phyloP scores from a whole-genome alignment of 1,140 invertebrate species.

The Lerema accius region DNA sequence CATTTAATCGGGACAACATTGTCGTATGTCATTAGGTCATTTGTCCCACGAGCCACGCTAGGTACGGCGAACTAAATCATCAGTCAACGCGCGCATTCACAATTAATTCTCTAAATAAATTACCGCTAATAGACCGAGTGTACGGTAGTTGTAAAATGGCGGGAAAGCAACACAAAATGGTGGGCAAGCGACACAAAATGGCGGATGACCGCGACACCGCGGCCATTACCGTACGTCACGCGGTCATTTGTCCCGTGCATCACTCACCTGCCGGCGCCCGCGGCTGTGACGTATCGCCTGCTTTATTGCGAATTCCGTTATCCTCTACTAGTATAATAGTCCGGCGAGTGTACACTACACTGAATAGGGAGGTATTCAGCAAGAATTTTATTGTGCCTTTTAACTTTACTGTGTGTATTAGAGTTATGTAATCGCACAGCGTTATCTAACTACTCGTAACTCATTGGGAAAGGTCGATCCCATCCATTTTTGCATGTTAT shows the following conservation, averaged over 20 bases:
- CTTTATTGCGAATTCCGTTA: constrained; percentile 42
- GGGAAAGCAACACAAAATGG: constrained; percentile 22
- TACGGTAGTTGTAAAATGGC: constrained; percentile 11
- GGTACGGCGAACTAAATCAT: constrained; percentile 7
- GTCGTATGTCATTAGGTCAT: background rate
- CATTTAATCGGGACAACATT: background rate
- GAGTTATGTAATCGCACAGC: too few species aligned
- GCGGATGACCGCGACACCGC: constrained; percentile 32
- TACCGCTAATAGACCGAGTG: constrained; percentile 36
- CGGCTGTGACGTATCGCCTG: constrained; percentile 45
- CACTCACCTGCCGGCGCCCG: constrained; percentile 60
- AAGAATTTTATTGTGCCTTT: background rate
- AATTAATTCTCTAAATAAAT: constrained; percentile 15
- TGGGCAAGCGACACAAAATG: constrained; percentile 33
- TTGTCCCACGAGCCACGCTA: background rate
- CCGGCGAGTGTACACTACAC: background rate
- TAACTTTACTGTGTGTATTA: background rate
- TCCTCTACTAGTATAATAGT: constrained; percentile 14
- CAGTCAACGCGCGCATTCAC: constrained; percentile 19
- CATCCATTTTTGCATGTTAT: too few species aligned
- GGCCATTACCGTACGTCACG: constrained; percentile 54
- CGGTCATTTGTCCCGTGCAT: constrained; percentile 56
- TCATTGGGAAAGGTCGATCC: too few species aligned
- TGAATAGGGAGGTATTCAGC: background rate
- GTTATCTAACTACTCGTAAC: too few species aligned